These are phyloP conservation scores for Pocota personata DNA, from an alignment of 2,888 invertebrate species.

Conservation along the genomic window DNA sequence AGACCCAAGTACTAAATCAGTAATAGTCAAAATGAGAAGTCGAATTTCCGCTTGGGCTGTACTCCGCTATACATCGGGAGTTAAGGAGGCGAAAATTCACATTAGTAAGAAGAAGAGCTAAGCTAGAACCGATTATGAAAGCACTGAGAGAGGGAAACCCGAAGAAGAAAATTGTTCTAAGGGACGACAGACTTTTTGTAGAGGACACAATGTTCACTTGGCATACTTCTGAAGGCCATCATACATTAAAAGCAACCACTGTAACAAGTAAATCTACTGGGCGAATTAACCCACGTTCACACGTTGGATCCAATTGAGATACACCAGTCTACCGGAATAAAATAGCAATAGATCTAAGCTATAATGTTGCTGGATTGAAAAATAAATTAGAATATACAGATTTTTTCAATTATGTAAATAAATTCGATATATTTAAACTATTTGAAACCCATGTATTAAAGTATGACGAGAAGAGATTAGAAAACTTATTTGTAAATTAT, in stretches of 20 bases:
- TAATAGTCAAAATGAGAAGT: conserved; percentile 13
- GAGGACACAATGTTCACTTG: background rate
- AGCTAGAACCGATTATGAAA: conserved; percentile 9
- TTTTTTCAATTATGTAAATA: background rate
- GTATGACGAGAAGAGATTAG: too few species aligned
- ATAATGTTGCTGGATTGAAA: background rate
- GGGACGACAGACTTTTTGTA: background rate
- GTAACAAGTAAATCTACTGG: background rate
- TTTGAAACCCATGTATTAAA: too few species aligned
- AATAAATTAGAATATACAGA: background rate
- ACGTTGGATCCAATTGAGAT: background rate
- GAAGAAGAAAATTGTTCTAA: background rate
- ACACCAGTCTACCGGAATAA: background rate
- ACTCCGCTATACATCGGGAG: conserved; percentile 8
- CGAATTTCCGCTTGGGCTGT: conserved; percentile 12
- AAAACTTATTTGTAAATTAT: background rate
- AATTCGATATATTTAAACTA: too few species aligned
- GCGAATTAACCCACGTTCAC: background rate
- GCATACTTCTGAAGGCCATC: background rate
- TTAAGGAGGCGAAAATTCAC: background rate
- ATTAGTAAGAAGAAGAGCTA: background rate
- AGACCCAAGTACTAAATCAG: background rate
- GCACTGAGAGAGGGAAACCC: background rate
- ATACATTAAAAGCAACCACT: background rate
- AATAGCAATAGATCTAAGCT: background rate